Percentiles rank a stretch among this genome's conserved stretches.
phyloP scores from a whole-genome alignment of 2,113 vertebrate genomes.

The Neogale vison region DNA sequence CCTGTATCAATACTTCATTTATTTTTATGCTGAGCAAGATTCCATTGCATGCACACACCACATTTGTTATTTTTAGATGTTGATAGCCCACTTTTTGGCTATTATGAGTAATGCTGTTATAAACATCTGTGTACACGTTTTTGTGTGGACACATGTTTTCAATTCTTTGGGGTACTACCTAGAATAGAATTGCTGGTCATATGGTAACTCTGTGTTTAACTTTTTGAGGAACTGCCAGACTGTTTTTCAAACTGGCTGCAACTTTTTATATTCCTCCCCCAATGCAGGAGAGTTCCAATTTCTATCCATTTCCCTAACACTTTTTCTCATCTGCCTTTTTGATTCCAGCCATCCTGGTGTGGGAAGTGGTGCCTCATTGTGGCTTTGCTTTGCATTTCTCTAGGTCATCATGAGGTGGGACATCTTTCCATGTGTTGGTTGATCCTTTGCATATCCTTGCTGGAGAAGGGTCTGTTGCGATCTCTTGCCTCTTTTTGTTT shows the following conservation, averaged over 20 bases:
- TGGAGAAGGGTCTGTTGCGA: neutral
- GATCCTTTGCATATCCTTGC: neutral
- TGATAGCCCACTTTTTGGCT: neutral
- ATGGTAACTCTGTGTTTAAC: neutral
- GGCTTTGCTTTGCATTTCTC: neutral
- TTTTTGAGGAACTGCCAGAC: neutral
- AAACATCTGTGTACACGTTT: neutral
- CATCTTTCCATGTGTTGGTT: neutral
- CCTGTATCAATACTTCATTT: neutral
- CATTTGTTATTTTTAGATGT: neutral
- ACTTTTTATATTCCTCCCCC: neutral
- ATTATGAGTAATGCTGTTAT: neutral
- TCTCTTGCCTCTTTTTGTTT: neutral
- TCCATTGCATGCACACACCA: no score
- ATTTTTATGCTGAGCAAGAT: neutral
- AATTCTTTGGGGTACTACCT: neutral
- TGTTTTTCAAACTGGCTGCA: neutral
- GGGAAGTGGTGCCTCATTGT: neutral
- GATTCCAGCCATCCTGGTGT: neutral
- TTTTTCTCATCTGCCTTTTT: neutral
- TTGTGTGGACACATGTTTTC: neutral
- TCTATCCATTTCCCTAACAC: neutral
- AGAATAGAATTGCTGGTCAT: neutral
- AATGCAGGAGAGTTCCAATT: neutral
- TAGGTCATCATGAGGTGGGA: neutral